These are phyloP conservation scores for Clivina fossor DNA, from an alignment of 2,888 invertebrate species.

Conservation along the genomic window DNA sequence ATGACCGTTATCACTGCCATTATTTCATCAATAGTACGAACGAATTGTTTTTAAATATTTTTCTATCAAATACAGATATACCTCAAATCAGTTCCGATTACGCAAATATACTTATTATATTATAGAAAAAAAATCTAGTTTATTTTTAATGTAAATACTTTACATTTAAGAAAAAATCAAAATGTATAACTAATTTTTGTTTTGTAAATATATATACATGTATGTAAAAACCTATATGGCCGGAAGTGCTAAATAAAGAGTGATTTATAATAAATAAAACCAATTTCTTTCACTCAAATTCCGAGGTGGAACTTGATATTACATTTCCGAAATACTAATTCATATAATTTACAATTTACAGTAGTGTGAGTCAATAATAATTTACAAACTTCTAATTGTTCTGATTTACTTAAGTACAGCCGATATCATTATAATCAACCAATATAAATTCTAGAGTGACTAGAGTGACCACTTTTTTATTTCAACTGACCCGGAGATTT, in stretches of 20 bases:
- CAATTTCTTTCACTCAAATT: no score
- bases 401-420: no score
- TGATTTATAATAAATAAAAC: constrained; percentile 34
- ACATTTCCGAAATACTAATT: no score
- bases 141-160: constrained; percentile 37
- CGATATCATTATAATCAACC: no score
- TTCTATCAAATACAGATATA: constrained; percentile 37
- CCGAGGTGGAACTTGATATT: no score
- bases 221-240: constrained; percentile 31
- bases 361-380: no score
- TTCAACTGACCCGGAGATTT: no score
- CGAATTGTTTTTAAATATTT: no score
- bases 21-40: constrained; percentile 28
- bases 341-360: no score
- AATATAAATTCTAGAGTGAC: no score
- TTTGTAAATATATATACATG: constrained; percentile 32
- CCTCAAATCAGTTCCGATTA: constrained; percentile 42
- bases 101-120: constrained; percentile 37
- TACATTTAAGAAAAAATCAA: constrained; percentile 40
- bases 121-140: constrained; percentile 40
- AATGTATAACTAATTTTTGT: constrained; percentile 37
- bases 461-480: no score
- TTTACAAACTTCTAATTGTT: no score
- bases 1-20: constrained; percentile 29
- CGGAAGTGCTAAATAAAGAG: constrained; percentile 34